Evolutionary conservation across 2,888 invertebrate genomes (phyloP).

Genomic region (Eudasyphora cyanicolor): DNA sequence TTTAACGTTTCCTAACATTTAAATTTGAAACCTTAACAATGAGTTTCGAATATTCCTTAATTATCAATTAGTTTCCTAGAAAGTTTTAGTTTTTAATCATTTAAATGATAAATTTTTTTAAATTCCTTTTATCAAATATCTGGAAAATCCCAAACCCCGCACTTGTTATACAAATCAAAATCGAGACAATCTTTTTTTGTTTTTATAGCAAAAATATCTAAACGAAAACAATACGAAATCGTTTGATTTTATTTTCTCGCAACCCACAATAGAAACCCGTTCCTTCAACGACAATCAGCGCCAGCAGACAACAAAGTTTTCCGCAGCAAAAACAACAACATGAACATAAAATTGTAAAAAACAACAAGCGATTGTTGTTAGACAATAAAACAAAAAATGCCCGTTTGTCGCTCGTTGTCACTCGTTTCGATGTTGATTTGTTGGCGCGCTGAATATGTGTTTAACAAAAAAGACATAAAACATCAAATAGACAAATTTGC

Average conservation of each 20-base stretch:
- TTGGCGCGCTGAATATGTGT: constrained; percentile 25
- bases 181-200: too few species aligned
- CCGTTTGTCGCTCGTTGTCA: background rate
- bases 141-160: background rate
- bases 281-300: background rate
- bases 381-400: constrained; percentile 1
- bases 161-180: background rate
- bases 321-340: constrained; percentile 15
- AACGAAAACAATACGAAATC: background rate
- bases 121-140: too few species aligned
- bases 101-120: too few species aligned
- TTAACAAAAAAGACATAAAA: background rate
- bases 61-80: too few species aligned
- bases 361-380: constrained; percentile 13
- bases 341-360: too few species aligned
- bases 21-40: too few species aligned
- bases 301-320: background rate
- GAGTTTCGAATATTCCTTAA: too few species aligned
- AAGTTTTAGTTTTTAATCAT: too few species aligned
- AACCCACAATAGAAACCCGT: background rate
- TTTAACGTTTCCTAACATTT: too few species aligned
- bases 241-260: background rate
- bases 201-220: too few species aligned
- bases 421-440: background rate
- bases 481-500: constrained; percentile 51